These are phyloP conservation scores for Nesometra sesokonis DNA, from an alignment of 35 echinoderm and acorn worm species.

Conservation along the genomic window DNA sequence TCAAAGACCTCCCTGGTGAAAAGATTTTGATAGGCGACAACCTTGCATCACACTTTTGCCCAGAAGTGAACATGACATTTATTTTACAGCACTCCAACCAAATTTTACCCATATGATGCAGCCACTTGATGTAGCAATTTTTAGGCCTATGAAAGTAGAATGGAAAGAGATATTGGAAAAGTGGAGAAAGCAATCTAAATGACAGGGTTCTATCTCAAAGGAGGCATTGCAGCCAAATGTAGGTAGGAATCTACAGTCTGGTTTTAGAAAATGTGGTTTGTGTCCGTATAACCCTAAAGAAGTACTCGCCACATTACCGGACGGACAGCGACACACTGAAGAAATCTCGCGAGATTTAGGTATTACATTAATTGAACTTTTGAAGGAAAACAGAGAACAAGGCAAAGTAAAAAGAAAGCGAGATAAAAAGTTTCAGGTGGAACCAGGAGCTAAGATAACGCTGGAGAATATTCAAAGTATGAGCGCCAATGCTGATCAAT, in stretches of 20 bases:
- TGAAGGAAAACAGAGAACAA: too few species aligned
- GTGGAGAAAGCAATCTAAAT: neutral
- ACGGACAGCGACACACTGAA: too few species aligned
- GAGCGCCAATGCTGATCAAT: too few species aligned
- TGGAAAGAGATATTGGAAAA: neutral
- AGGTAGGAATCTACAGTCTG: neutral
- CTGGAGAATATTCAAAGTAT: too few species aligned
- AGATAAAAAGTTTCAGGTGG: too few species aligned
- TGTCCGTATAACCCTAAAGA: too few species aligned
- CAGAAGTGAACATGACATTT: neutral
- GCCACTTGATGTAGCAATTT: neutral
- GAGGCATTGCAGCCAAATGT: neutral
- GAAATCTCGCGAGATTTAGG: too few species aligned
- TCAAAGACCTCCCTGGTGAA: neutral
- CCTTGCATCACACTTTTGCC: conserved; percentile 17
- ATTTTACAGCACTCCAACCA: neutral
- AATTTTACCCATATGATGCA: neutral
- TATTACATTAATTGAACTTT: too few species aligned
- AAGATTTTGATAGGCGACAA: conserved; percentile 29
- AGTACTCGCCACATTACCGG: too few species aligned
- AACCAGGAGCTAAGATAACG: too few species aligned
- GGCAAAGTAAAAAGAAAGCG: too few species aligned
- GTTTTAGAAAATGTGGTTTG: too few species aligned
- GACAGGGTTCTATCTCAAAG: neutral
- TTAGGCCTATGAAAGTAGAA: neutral